Evolutionary conservation across 2,113 vertebrate genomes (phyloP).

Genomic region (Alouatta palliata): DNA sequence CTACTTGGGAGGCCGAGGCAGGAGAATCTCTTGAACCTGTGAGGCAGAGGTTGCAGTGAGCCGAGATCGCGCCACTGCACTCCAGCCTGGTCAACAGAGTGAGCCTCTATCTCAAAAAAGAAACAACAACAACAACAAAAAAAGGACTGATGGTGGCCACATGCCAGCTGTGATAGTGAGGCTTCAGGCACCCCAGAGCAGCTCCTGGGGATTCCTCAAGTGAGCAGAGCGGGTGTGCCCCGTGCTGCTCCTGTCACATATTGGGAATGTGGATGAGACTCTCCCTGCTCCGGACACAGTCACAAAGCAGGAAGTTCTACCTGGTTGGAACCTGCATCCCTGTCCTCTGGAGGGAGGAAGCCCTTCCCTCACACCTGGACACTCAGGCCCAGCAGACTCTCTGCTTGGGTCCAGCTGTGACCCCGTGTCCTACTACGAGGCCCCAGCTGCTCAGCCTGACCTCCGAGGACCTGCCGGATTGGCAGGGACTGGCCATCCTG

Average conservation of each 20-base stretch:
- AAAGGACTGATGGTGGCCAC: no score
- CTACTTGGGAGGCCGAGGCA: no score
- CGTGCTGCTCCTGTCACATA: accelerated
- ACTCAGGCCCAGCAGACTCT: background rate
- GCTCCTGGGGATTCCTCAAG: background rate
- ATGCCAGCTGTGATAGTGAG: accelerated
- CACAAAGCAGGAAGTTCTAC: background rate
- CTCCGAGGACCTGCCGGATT: background rate
- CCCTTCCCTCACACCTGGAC: background rate
- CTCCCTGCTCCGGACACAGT: background rate
- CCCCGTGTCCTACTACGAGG: accelerated
- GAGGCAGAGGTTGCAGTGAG: no score
- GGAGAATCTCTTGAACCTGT: no score
- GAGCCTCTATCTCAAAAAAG: no score
- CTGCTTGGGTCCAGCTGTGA: no score
- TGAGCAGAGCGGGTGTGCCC: background rate
- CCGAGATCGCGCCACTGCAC: no score
- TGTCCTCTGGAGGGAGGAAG: background rate
- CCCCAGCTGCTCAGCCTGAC: background rate
- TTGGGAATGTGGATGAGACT: accelerated
- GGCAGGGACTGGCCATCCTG: accelerated
- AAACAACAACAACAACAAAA: no score
- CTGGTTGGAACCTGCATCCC: background rate
- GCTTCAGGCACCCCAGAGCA: accelerated
- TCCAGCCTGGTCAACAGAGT: no score